phyloP scores from a whole-genome alignment of 2,797 vertebrate species.

The Tadarida brasiliensis region DNA sequence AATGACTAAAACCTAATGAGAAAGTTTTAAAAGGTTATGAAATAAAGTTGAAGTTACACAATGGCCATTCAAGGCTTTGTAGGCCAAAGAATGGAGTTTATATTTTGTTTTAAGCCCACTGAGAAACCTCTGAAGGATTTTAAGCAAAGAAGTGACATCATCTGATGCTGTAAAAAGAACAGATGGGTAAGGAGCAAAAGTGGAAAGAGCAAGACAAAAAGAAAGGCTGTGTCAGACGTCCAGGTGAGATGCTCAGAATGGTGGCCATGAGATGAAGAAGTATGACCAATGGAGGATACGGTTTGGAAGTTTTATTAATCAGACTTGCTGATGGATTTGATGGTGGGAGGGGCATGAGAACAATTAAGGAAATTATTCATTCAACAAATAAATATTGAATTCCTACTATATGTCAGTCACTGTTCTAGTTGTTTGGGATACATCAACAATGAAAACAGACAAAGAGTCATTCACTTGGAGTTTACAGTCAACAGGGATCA shows the following conservation, averaged over 20 bases:
- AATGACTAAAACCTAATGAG: neutral
- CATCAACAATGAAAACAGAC: neutral
- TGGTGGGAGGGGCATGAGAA: neutral
- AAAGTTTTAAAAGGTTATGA: neutral
- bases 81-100: neutral
- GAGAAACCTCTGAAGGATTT: neutral
- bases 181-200: neutral
- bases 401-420: neutral
- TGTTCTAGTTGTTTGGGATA: neutral
- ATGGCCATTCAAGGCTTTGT: neutral
- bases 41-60: neutral
- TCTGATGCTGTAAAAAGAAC: neutral
- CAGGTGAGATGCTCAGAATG: neutral
- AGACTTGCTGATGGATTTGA: neutral
- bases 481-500: neutral
- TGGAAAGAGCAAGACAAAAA: neutral
- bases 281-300: neutral
- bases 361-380: constrained; percentile 1
- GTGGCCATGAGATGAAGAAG: neutral
- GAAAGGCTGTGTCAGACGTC: neutral
- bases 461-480: neutral
- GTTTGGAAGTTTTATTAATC: neutral
- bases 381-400: neutral
- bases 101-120: neutral
- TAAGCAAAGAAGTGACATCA: neutral